phyloP scores from a whole-genome alignment of 2,888 invertebrate species.

The Charanyca ferruginea region DNA sequence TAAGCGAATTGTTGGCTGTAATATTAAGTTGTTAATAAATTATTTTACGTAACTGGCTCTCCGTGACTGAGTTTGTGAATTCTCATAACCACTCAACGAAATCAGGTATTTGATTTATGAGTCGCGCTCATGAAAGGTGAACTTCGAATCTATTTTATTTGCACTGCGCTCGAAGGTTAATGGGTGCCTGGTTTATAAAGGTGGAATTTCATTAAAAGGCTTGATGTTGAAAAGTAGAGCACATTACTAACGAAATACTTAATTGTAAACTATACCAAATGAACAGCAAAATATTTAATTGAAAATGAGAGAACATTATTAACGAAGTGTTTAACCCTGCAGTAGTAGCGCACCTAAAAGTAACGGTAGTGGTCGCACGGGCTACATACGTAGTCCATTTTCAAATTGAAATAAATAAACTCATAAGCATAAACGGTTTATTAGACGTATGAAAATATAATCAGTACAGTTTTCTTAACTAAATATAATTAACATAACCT shows the following conservation, averaged over 20 bases:
- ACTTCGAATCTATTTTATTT: constrained; percentile 34
- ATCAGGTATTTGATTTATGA: constrained; percentile 53
- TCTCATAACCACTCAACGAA: constrained; percentile 44
- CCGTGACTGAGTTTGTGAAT: constrained; percentile 45
- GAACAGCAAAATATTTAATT: no score
- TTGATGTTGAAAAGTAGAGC: background rate
- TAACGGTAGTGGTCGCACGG: no score
- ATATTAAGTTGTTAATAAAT: constrained; percentile 58
- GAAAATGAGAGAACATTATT: no score
- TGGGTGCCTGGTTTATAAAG: background rate
- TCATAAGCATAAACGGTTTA: no score
- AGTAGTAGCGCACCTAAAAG: no score
- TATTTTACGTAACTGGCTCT: constrained; percentile 38
- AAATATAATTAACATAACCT: no score
- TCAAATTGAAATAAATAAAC: no score
- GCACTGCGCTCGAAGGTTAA: constrained; percentile 1
- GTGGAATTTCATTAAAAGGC: background rate
- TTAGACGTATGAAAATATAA: no score
- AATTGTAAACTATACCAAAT: no score
- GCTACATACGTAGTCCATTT: no score
- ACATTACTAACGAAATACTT: background rate
- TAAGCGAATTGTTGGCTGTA: constrained; percentile 38
- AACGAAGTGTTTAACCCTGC: no score
- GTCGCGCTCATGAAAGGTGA: constrained; percentile 27
- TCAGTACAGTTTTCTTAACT: no score